phyloP scores from a whole-genome alignment of 2,797 vertebrate genomes.

The Vireo griseus region DNA sequence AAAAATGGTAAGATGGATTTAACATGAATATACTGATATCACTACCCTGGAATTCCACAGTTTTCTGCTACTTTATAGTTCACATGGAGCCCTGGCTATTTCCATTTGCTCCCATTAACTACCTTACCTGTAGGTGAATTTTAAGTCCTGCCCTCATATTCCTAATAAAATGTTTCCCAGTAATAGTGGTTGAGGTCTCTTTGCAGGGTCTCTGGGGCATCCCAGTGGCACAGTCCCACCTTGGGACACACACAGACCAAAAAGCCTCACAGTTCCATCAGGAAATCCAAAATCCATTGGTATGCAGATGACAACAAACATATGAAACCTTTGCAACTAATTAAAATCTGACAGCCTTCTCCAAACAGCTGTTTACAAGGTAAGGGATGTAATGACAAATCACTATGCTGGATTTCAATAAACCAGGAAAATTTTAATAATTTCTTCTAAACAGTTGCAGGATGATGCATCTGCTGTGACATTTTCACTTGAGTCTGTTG shows the following conservation, averaged over 20 bases:
- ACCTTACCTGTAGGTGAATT: not conserved
- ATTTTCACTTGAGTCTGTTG: not conserved
- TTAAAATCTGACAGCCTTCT: not conserved
- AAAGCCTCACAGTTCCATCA: not conserved
- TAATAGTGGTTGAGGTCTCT: not conserved
- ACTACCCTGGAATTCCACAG: accelerated
- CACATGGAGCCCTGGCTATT: not conserved
- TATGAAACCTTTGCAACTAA: not conserved
- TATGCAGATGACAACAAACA: not conserved
- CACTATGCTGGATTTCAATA: not conserved
- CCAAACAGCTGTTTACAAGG: not conserved
- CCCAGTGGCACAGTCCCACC: accelerated
- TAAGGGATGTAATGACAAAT: not conserved
- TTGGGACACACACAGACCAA: not conserved
- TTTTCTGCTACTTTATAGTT: not conserved
- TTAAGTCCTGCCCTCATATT: not conserved
- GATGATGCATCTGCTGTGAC: not conserved
- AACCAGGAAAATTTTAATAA: not conserved
- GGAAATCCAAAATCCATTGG: not conserved
- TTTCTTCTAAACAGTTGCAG: not conserved
- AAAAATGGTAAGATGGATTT: not conserved
- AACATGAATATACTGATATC: not conserved
- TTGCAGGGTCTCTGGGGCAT: not conserved
- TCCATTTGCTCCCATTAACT: not conserved
- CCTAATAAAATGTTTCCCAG: not conserved